Conservation (phyloP, 2,113 vertebrate species). For the Elaphurus davidianus region DNA sequence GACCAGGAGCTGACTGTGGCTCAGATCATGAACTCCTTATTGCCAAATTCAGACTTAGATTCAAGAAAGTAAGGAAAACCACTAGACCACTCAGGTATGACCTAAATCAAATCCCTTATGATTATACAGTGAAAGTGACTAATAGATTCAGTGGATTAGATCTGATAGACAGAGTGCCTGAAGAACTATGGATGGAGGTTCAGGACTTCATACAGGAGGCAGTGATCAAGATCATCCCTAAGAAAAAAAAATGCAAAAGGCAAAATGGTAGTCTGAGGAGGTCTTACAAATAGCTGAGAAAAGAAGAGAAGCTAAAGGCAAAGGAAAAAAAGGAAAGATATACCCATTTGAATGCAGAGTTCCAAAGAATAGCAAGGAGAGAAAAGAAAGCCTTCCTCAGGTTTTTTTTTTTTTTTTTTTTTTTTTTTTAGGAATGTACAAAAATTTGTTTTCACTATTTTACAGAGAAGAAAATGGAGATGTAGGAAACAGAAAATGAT, state of each 20-base stretch:
- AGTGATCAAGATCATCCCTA: neutral
- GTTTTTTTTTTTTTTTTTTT: neutral
- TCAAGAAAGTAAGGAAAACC: neutral
- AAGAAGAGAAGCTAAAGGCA: neutral
- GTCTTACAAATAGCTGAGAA: neutral
- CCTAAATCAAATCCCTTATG: neutral
- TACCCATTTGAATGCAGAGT: neutral
- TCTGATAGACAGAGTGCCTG: neutral
- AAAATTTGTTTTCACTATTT: conserved; percentile 10
- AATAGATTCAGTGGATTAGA: neutral
- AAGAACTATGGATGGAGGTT: neutral
- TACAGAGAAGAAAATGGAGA: neutral
- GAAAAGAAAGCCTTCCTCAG: neutral
- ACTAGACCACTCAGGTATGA: neutral
- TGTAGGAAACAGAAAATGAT: neutral
- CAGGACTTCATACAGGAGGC: neutral
- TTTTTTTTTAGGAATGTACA: neutral
- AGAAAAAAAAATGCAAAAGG: neutral
- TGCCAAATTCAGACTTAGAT: neutral
- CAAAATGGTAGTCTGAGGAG: neutral
- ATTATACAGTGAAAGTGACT: neutral
- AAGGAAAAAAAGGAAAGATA: neutral
- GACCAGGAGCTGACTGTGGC: neutral
- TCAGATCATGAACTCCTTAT: neutral
- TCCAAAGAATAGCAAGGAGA: neutral